Evolutionary conservation across 2,797 vertebrate species (phyloP).

Genomic region (Carcharodon carcharias): DNA sequence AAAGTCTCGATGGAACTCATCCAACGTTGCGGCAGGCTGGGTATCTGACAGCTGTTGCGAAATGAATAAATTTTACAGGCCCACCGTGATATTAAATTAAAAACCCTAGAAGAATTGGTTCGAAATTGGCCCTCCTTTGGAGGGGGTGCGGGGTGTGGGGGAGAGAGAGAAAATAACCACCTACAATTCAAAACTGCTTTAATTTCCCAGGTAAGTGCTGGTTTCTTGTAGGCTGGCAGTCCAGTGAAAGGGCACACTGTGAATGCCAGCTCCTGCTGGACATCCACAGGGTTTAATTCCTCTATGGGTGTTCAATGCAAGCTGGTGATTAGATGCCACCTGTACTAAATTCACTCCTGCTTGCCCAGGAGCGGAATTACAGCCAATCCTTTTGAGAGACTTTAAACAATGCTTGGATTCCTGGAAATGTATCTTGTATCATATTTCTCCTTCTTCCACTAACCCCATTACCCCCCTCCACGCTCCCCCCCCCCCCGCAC

Average conservation of each 20-base stretch:
- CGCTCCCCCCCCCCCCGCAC: too few relatives aligned
- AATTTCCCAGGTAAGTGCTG: not conserved
- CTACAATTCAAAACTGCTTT: not conserved
- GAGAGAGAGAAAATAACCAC: too few relatives aligned
- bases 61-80: not conserved
- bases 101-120: not conserved
- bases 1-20: not conserved
- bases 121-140: not conserved
- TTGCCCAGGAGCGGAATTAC: not conserved
- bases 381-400: not conserved
- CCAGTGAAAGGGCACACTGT: not conserved
- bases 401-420: not conserved
- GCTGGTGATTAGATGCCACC: not conserved
- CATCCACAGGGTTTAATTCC: not conserved
- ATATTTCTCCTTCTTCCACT: not conserved
- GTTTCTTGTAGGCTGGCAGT: not conserved
- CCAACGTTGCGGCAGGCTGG: not conserved
- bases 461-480: not conserved
- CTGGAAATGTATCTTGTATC: not conserved
- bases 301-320: not conserved
- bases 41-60: not conserved
- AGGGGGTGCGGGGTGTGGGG: not conserved
- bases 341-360: not conserved
- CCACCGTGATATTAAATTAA: not conserved
- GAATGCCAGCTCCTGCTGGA: not conserved